Evolutionary conservation across 2,797 vertebrate species (phyloP), one percentile per base, ranked within the genome.

Genomic region (Okamejei kenojei): DNA sequence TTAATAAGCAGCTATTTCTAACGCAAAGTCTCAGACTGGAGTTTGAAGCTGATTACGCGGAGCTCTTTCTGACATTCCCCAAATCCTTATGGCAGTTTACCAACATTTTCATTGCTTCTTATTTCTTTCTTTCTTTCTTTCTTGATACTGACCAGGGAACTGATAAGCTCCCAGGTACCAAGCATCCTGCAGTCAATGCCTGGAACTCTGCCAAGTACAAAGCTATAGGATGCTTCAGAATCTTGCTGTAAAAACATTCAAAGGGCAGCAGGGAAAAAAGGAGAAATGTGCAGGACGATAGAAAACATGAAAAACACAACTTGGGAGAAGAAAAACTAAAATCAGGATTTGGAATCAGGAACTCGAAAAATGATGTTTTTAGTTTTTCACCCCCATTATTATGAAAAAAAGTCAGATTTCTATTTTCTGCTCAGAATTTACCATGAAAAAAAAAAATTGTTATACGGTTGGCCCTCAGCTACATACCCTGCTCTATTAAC

Each of bases 401-500:
- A 21, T 21, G 21, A 35, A 88, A 65, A n/a, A 65, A 3, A 63
- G n/a, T 35, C 35, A 7, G 21, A 65, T 88, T 88, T 35, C 35
- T 68, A 68, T 88, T 88, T 68, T 45, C 45, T 68, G n/a, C 90
- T 17, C n/a, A 92, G 13, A 45, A 74, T 21, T 54, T 92, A 29
- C 26, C 10, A 38, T 73, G 19, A 73, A 73, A 73, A 90, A 38
- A 38, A 45, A 45, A 45, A 45, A 45, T 45, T 73, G 21, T 91
- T 45, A 74, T 1, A 10, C 45, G 29, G 90, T 91, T 91, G 5
- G 21, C 7, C 23, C 82, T 65, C 17, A 65, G 15, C 63, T 19
- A 68, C 26, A 23, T 97, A 96, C 96, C 96, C 97, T 96, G 97
- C 97, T 98, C 98, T 98, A 99, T 99, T 99, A 98, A 98, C 98